Conservation (phyloP, 2,888 invertebrate genomes). For the Saturnia pavonia region DNA sequence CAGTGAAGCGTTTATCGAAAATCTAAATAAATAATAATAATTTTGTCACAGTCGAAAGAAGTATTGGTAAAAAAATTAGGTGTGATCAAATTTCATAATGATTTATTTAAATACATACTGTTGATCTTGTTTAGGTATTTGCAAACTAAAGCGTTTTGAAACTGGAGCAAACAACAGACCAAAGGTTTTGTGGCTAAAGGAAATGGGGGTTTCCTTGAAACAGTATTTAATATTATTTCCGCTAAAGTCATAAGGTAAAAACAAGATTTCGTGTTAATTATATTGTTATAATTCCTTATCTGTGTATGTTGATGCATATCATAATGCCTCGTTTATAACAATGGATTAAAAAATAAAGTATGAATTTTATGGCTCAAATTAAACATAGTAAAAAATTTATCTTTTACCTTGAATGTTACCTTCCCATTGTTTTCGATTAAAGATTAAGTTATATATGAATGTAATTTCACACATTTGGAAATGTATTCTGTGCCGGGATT, state of each 20-base stretch:
- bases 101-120: too few species aligned
- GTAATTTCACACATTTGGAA: not conserved
- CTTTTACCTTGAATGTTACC: not conserved
- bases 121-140: not conserved
- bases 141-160: not conserved
- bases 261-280: not conserved
- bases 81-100: too few species aligned
- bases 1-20: not conserved
- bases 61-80: too few species aligned
- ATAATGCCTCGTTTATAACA: constrained; percentile 4
- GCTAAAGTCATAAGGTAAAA: not conserved
- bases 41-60: not conserved
- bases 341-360: constrained; percentile 4
- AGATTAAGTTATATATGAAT: not conserved
- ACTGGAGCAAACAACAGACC: not conserved
- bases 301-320: not conserved
- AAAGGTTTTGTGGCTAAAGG: constrained; percentile 8
- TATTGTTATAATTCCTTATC: constrained; percentile 6
- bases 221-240: not conserved
- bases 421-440: not conserved
- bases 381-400: not conserved
- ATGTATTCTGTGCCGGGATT: not conserved
- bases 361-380: not conserved
- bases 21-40: not conserved
- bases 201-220: not conserved